Evolutionary conservation across 2,113 vertebrate species (phyloP).

Genomic region (Tupaia chinensis): DNA sequence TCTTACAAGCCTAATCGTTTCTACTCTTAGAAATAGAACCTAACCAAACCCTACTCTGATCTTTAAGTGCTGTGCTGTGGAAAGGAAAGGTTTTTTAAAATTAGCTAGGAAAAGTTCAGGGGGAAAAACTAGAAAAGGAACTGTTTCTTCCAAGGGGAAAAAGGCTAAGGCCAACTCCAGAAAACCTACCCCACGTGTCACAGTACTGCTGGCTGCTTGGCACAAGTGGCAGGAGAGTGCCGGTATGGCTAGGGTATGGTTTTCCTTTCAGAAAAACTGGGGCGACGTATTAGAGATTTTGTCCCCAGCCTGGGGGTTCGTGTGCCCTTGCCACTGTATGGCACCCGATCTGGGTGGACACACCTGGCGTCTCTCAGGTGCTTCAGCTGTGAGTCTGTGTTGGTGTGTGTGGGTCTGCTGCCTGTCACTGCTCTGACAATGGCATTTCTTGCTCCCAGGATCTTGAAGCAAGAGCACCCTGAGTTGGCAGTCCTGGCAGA

Average conservation of each 20-base stretch:
- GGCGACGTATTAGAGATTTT: rapidly evolving
- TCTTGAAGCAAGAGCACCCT: constrained; percentile 95
- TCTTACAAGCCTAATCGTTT: background rate
- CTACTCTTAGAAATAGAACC: background rate
- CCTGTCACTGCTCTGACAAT: background rate
- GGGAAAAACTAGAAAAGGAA: background rate
- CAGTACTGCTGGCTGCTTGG: background rate
- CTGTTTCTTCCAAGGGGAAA: background rate
- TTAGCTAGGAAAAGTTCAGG: background rate
- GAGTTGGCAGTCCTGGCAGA: constrained; percentile 95
- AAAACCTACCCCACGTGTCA: rapidly evolving
- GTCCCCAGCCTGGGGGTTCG: background rate
- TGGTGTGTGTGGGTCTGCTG: rapidly evolving
- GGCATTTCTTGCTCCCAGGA: constrained; percentile 80
- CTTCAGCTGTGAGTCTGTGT: background rate
- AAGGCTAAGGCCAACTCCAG: background rate
- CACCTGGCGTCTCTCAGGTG: background rate
- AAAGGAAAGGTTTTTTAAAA: constrained; percentile 8
- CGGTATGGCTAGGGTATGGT: background rate
- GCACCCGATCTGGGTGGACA: background rate
- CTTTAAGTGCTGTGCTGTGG: background rate
- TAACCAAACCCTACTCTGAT: background rate
- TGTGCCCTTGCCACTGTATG: background rate
- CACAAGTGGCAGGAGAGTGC: rapidly evolving
- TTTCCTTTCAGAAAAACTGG: background rate